Evolutionary conservation across 2,888 invertebrate species (phyloP), one percentile per base, ranked within the genome.

Genomic region (Muschampia plurimacula): DNA sequence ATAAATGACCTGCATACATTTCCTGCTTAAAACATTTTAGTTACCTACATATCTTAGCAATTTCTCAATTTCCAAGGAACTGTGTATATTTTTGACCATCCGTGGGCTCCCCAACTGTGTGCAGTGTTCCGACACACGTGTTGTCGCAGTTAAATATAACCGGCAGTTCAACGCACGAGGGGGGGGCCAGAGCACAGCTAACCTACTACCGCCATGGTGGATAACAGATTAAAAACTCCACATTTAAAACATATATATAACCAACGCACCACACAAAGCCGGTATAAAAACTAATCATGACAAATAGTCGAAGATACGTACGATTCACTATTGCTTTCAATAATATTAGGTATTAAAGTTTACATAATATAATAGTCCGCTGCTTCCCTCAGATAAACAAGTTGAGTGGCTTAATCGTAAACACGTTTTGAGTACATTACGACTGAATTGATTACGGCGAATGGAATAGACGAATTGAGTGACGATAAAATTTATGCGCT

Each of bases 101-200:
- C 72, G 73, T 71, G 69, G 68, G 75, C 75, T 75, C 78, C 74
- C 77, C 77, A 77, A 75, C 76, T 76, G 87, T 85, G 86, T 85
- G 86, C 84, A 82, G 85, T 84, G 82, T 80, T 84, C 83, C 83
- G 80, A 81, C 89, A 90, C 92, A 93, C 91, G 89, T 92, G 93
- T 88, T 89, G 89, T 85, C 84, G 88, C 81, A 88, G 93, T 92
- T 94, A 94, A 92, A 94, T 93, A 93, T 94, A 94, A 91, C 89
- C 84, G 83, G 83, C 86, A 82, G 93, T 93, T 93, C 93, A 92
- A 92, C 89, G 92, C 87, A 86, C 93, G 88, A 87, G n/a, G 84
- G 89, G 86, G 88, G 86, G 86, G 82, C 82, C 83, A 82, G 72
- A 74, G 76, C 79, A 84, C 87, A 88, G 87, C 84, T 89, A 91